Conservation (phyloP, 2,113 vertebrate genomes). For the Gavialis gangeticus region DNA sequence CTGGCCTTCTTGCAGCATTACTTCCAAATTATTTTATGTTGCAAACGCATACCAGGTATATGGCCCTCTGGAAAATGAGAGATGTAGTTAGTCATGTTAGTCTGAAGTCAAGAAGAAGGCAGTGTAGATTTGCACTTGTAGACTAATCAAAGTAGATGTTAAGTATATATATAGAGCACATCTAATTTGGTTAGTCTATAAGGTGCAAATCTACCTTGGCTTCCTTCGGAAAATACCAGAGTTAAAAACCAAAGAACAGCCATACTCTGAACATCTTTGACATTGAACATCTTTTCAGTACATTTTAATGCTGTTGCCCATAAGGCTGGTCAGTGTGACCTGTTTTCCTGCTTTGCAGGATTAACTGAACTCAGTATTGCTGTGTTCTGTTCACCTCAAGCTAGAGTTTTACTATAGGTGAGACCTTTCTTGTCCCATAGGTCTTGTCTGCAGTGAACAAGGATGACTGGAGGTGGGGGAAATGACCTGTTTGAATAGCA, state of each 20-base stretch:
- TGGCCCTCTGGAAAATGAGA: no score
- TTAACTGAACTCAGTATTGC: not conserved
- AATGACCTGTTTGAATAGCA: not conserved
- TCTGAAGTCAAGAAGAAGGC: no score
- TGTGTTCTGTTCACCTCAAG: not conserved
- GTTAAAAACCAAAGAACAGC: not conserved
- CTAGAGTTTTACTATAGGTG: not conserved
- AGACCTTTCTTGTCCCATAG: not conserved
- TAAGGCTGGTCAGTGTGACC: not conserved
- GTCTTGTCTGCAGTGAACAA: not conserved
- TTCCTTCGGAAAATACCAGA: no score
- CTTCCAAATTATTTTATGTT: rapidly evolving
- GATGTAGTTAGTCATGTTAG: no score
- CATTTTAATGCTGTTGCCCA: not conserved
- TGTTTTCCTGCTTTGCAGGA: not conserved
- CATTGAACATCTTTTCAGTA: not conserved
- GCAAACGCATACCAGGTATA: no score
- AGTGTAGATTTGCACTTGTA: no score
- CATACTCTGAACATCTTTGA: not conserved
- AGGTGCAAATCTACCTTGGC: no score
- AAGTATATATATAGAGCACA: no score
- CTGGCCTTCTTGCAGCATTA: not conserved
- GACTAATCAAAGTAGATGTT: no score
- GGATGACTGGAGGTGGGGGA: not conserved
- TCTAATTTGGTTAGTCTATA: no score